Evolutionary conservation across 2,888 invertebrate species (phyloP).

Genomic region (Bugula neritina): DNA sequence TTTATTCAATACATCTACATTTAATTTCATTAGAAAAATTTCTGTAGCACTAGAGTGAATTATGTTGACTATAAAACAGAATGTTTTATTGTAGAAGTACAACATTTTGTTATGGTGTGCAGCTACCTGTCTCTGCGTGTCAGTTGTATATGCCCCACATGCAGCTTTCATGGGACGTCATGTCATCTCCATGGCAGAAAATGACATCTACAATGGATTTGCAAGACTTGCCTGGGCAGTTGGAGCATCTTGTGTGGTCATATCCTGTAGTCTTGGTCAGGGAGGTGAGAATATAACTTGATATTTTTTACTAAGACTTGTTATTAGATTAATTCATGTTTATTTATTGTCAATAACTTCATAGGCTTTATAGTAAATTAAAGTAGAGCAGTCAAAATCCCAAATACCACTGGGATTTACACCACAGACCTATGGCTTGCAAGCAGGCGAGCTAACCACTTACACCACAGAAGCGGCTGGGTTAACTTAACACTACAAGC

Average conservation of each 20-base stretch:
- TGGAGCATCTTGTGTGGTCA: neutral
- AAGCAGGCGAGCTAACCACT: too few relatives aligned
- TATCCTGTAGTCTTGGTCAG: conserved; percentile 4
- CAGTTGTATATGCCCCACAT: conserved; percentile 22
- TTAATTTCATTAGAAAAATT: too few relatives aligned
- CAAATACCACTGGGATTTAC: too few relatives aligned
- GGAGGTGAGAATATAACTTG: conserved; percentile 22
- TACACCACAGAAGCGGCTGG: too few relatives aligned
- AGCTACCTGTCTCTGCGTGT: neutral
- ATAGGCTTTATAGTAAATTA: too few relatives aligned
- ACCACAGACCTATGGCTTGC: too few relatives aligned
- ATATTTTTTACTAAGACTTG: too few relatives aligned
- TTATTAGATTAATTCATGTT: too few relatives aligned
- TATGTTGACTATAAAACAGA: neutral
- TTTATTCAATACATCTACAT: neutral
- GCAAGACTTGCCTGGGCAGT: conserved; percentile 12
- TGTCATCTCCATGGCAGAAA: neutral
- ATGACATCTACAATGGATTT: conserved; percentile 6
- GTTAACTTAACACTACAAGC: too few relatives aligned
- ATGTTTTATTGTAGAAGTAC: neutral
- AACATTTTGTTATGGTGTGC: neutral
- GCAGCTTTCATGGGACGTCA: conserved; percentile 8
- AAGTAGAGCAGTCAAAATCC: too few relatives aligned
- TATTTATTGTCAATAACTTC: too few relatives aligned
- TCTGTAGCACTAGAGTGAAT: too few relatives aligned